Base-by-base conservation (phyloP, 1,140 invertebrate species). In the Lerema accius region DNA sequence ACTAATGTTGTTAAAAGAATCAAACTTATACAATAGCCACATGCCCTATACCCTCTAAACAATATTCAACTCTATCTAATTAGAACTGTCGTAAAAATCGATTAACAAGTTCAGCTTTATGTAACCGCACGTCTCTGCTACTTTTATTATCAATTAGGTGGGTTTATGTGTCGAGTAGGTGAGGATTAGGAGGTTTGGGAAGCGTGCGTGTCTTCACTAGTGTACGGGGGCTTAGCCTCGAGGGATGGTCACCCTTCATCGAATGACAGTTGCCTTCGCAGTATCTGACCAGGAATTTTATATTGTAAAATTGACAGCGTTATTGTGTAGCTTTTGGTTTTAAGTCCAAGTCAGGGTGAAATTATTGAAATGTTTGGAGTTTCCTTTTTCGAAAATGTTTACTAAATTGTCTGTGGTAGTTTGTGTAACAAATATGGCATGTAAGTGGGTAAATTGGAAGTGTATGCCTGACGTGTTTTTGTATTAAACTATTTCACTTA, bases 81-180 rank as follows among this genome's bases (percentile, higher is more conserved):
- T 55, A 55, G 67, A 73, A 62, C 65, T 69, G 73, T 74, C 77
- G 73, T 89, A 86, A 87, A 89, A 84, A 85, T 85, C 83, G 84
- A 87, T 89, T 87, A 89, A 71, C 74, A 69, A 71, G 65, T 69
- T 69, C 66, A 63, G 61, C 76, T 74, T 84, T 82, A 86, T 82
- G 84, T 84, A 82, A 82, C 82, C 82, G 78, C 83, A 85, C 78
- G 82, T 78, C 78, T 82, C 78, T 71, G 78, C 75, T 80, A 75
- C 77, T 85, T 89, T 89, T 89, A 89, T 89, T 89, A 85, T 87
- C 86, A 87, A 89, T 86, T 89, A 89, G 84, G 81, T 82, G 80
- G 84, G 79, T 84, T 86, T 86, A 86, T 84, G 82, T 85, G 79
- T 69, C 65, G 77, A 86, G 84, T 82, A 85, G 82, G 78, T 82